Evolutionary conservation across 1,140 invertebrate genomes (phyloP), one percentile per base, ranked within the genome.

Genomic region (Caenorhabditis tropicalis): DNA sequence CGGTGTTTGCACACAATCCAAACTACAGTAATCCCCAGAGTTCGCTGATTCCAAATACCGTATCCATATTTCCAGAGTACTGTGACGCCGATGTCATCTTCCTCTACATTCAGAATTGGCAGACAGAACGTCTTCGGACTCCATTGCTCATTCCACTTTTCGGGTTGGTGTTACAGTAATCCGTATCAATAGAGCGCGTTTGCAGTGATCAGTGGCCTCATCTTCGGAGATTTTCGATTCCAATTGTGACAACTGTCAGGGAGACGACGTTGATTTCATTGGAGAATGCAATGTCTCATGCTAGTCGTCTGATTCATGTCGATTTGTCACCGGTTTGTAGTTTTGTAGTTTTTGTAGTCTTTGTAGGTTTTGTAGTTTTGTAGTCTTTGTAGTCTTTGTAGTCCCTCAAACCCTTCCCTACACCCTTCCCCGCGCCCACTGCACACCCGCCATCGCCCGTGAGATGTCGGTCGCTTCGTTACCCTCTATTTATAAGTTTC

Each of bases 61-160:
- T 48, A 12, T 16, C 48, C 9, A 16, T 51, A 29, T 82, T 15
- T 33, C 36, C 81, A 31, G 29, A 58, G 9, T 24, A 82, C 53
- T 82, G 81, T 31, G 58, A 60, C 33, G 81, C 81, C 36, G 81
- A 82, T 36, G 51, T 82, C 21, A 82, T 82, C 29, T 49, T 82
- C n/a, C 19, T 82, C 53, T 82, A 82, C 39, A 58, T 82, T 27
- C 53, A 58, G 27, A 82, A 33, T 39, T 82, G 81, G 81, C 33
- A 60, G 24, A 39, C 53, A 16, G 36, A 39, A 46, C 9, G 56
- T 24, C 81, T 49, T 82, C 36, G 36, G 46, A 82, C 53, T 21
- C 81, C 53, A 16, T n/a, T 58, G 7, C 24, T 58, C 12, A 60
- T 65, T 58, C 81, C 36, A 46, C 29, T 79, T 6, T 82, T 82